These are phyloP conservation scores for Steinernema feltiae DNA, from an alignment of 1,140 invertebrate species.

Conservation along the genomic window DNA sequence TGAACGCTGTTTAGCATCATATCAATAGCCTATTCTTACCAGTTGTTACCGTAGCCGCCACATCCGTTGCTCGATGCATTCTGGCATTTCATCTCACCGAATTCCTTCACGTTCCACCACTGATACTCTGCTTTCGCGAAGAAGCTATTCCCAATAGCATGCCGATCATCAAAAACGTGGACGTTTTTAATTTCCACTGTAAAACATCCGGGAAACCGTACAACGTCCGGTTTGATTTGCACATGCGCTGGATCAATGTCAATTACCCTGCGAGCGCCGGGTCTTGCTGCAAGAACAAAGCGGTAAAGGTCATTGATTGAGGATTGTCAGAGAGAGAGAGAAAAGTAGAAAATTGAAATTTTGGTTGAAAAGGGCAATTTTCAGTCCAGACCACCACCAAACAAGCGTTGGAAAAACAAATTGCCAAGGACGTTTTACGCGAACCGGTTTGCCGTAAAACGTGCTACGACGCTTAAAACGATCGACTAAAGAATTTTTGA, in stretches of 20 bases:
- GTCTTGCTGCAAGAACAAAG: slow-evolving; percentile 54
- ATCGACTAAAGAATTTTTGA: no score
- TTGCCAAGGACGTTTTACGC: neutral
- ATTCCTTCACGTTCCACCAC: slow-evolving; percentile 56
- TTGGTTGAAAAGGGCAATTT: neutral
- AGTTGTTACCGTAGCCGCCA: slow-evolving; percentile 56
- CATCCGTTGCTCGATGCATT: slow-evolving; percentile 54
- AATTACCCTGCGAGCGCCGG: slow-evolving; percentile 45
- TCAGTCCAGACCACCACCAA: neutral
- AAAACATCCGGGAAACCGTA: slow-evolving; percentile 56
- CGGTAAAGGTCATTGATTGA: no score
- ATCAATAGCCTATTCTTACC: slow-evolving; percentile 39
- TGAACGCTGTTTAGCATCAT: no score
- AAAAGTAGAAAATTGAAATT: neutral
- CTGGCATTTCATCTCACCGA: slow-evolving; percentile 55
- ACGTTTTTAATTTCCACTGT: slow-evolving; percentile 57
- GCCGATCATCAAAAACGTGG: slow-evolving; percentile 37
- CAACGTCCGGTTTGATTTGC: slow-evolving; percentile 49
- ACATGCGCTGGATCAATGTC: slow-evolving; percentile 53
- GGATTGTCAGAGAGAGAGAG: no score
- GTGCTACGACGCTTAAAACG: neutral
- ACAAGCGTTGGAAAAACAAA: neutral
- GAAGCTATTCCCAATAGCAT: slow-evolving; percentile 41
- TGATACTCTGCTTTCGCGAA: slow-evolving; percentile 58
- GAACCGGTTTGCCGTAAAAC: neutral